These are phyloP conservation scores for Lasioglossum figueresi DNA, from an alignment of 2,888 invertebrate genomes.

Conservation along the genomic window DNA sequence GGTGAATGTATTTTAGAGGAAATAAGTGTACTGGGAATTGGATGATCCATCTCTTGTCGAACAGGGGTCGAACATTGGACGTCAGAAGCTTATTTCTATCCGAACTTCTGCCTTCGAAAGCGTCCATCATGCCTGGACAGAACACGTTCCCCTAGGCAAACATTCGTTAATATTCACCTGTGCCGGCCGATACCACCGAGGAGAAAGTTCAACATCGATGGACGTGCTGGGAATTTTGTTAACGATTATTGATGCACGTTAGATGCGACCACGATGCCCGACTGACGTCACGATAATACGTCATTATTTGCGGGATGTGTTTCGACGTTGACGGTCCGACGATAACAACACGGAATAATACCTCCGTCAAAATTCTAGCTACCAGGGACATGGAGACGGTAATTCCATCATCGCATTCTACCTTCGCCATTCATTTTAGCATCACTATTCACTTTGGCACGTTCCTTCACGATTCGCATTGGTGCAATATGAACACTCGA, in stretches of 20 bases:
- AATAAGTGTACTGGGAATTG: conserved; percentile 62
- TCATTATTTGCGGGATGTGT: conserved; percentile 26
- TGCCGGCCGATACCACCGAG: conserved; percentile 31
- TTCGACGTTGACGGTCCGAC: neutral
- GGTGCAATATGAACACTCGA: neutral
- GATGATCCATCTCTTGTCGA: conserved; percentile 69
- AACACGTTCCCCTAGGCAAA: conserved; percentile 65
- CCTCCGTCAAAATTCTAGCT: neutral
- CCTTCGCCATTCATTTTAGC: neutral
- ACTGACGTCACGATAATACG: conserved; percentile 18
- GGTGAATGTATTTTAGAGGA: conserved; percentile 48
- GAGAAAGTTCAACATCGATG: conserved; percentile 56
- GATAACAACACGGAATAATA: neutral
- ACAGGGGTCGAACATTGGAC: conserved; percentile 62
- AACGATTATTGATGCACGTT: conserved; percentile 56
- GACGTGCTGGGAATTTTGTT: conserved; percentile 45
- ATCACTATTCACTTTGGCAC: neutral
- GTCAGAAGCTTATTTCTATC: conserved; percentile 58
- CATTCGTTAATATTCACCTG: conserved; percentile 68
- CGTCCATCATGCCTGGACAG: conserved; percentile 68
- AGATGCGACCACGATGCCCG: conserved; percentile 26
- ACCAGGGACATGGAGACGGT: neutral
- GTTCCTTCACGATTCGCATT: neutral
- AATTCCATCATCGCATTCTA: neutral
- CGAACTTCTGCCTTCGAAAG: conserved; percentile 70